These are phyloP conservation scores for Phocides pigmalion DNA, from an alignment of 1,140 invertebrate species.

Conservation along the genomic window DNA sequence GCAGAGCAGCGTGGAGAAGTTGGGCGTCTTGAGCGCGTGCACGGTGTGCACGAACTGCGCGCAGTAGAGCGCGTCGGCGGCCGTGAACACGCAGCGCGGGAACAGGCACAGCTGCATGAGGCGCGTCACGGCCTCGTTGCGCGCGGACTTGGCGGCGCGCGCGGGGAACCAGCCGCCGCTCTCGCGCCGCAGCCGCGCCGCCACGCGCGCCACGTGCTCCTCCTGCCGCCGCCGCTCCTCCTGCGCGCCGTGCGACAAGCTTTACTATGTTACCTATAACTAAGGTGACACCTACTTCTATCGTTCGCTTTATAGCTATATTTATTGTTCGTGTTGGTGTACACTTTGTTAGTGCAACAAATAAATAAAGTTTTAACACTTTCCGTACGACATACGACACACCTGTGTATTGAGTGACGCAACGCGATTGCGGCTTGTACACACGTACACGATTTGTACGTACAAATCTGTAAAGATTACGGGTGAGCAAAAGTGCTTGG, in stretches of 20 bases:
- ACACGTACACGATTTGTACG: too few relatives aligned
- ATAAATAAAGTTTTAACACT: too few relatives aligned
- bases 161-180: constrained; percentile 97
- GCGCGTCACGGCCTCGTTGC: constrained; percentile 98
- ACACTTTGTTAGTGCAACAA: too few relatives aligned
- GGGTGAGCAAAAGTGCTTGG: too few relatives aligned
- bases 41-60: constrained; percentile 98
- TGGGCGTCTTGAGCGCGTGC: constrained; percentile 97
- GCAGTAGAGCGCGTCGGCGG: constrained; percentile 97
- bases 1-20: constrained; percentile 98
- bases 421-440: too few relatives aligned
- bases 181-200: constrained; percentile 89
- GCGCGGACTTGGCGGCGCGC: constrained; percentile 92
- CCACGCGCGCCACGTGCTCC: constrained; percentile 95
- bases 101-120: constrained; percentile 98
- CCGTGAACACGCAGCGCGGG: constrained; percentile 95
- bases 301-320: too few relatives aligned
- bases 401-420: too few relatives aligned
- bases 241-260: constrained; percentile 40
- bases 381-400: too few relatives aligned
- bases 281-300: too few relatives aligned
- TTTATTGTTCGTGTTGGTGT: too few relatives aligned
- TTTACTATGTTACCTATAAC: too few relatives aligned
- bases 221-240: constrained; percentile 97
- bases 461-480: too few relatives aligned